phyloP scores from a whole-genome alignment of 2,888 invertebrate genomes.

The Lucinisca nassula region DNA sequence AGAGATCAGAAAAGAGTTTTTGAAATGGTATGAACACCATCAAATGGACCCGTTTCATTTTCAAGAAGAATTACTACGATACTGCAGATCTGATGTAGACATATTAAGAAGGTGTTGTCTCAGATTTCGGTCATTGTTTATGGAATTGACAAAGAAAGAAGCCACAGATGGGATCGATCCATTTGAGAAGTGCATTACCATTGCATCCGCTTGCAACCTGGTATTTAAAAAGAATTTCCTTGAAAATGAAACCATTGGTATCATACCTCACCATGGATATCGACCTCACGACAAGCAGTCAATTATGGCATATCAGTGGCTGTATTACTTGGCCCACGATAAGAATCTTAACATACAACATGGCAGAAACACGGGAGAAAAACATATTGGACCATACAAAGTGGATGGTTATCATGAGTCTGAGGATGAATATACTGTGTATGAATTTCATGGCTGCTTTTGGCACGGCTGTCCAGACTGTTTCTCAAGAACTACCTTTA shows the following conservation, averaged over 20 bases:
- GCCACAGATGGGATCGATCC: conserved; percentile 65
- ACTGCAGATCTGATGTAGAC: conserved; percentile 60
- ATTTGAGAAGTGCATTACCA: conserved; percentile 57
- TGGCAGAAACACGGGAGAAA: conserved; percentile 39
- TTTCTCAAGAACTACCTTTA: not conserved
- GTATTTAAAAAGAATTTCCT: conserved; percentile 52
- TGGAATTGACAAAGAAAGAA: conserved; percentile 35
- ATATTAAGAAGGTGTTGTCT: conserved; percentile 48
- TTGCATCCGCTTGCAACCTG: conserved; percentile 57
- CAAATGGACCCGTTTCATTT: conserved; percentile 34
- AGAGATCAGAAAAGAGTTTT: conserved; percentile 42
- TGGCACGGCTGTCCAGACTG: conserved; percentile 30
- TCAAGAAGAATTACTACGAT: conserved; percentile 45
- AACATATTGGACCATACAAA: conserved; percentile 28
- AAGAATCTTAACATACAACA: conserved; percentile 29
- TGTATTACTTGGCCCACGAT: conserved; percentile 40
- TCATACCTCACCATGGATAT: conserved; percentile 65
- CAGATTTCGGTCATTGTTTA: conserved; percentile 45
- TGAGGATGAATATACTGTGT: not conserved
- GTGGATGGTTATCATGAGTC: conserved; percentile 34
- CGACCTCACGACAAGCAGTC: conserved; percentile 63
- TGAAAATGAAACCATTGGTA: conserved; percentile 45
- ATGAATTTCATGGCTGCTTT: conserved; percentile 39
- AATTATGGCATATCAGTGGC: conserved; percentile 55
- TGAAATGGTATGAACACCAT: conserved; percentile 56